phyloP scores from a whole-genome alignment of 1,140 invertebrate species.

The Drosophila ercepeae region DNA sequence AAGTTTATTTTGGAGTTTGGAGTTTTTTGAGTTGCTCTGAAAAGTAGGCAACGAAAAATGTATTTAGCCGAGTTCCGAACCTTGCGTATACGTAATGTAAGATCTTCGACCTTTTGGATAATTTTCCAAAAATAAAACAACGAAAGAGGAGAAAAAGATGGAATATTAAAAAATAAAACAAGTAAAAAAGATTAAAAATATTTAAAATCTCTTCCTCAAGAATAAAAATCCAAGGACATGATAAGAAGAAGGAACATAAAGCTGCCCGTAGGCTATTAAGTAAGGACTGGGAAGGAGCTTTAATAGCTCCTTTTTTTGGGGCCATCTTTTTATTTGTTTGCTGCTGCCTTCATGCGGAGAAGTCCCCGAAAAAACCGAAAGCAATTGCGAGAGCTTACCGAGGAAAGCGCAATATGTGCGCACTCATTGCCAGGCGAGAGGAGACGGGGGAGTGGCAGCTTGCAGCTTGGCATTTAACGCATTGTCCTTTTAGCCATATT shows the following conservation, averaged over 20 bases:
- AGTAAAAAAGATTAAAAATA: not conserved
- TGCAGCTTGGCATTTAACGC: conserved; percentile 71
- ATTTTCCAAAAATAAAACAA: not conserved
- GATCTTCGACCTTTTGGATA: too few relatives aligned
- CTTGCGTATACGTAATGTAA: not conserved
- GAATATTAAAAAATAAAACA: not conserved
- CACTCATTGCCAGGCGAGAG: conserved; percentile 53
- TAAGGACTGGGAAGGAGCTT: not conserved
- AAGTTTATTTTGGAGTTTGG: not conserved
- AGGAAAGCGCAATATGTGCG: conserved; percentile 56
- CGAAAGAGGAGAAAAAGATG: not conserved
- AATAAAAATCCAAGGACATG: conserved; percentile 9
- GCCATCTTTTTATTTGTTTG: not conserved
- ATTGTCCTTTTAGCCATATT: conserved; percentile 82
- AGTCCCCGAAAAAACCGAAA: conserved; percentile 39
- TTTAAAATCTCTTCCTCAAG: conserved; percentile 4
- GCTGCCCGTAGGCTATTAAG: conserved; percentile 8
- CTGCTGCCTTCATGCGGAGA: not conserved
- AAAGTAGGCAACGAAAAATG: not conserved
- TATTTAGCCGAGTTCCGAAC: not conserved
- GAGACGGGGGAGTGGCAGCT: conserved; percentile 16
- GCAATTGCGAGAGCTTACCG: conserved; percentile 62
- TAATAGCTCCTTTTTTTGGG: conserved; percentile 19
- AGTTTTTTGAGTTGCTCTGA: not conserved
- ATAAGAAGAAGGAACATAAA: not conserved